These are phyloP conservation scores for Bos taurus DNA, from an alignment of 2,113 vertebrate genomes.

Conservation along the genomic window ARS-UCD2.0 NC_037347.1:4480501-4481000, in stretches of 20 bases:
- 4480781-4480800: neutral
- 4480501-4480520: neutral
- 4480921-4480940: neutral
- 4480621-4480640: neutral
- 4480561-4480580: neutral
- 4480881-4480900: neutral
- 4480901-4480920: neutral
- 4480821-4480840: neutral
- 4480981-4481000: neutral
- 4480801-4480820: neutral
- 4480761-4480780: neutral
- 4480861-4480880: neutral
- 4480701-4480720: neutral
- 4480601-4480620: neutral
- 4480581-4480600: neutral
- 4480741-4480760: neutral
- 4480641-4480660: neutral
- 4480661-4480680: neutral
- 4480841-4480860: neutral
- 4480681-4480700: fast-evolving
- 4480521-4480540: neutral
- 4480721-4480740: neutral
- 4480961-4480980: neutral
- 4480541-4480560: neutral
- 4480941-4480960: neutral